phyloP scores from a whole-genome alignment of 2,888 invertebrate species.

The Scrobipalpa costella region DNA sequence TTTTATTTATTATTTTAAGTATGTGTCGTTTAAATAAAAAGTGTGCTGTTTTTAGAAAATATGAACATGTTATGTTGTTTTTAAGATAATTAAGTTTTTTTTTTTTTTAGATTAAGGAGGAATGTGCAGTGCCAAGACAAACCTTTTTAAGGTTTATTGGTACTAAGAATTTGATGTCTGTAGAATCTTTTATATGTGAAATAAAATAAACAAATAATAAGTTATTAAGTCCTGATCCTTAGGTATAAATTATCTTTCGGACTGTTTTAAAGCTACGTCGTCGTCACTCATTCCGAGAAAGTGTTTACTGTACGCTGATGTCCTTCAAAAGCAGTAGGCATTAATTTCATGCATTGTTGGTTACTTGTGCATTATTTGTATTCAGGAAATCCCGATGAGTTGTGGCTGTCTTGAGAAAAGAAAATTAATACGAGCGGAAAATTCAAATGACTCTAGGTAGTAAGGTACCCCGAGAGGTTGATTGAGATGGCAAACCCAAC shows the following conservation, averaged over 20 bases:
- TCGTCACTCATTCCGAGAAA: slow-evolving; percentile 1
- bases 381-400: background rate
- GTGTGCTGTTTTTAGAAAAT: too few species aligned
- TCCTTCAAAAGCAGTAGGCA: background rate
- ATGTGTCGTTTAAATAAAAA: too few species aligned
- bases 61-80: too few species aligned
- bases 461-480: background rate
- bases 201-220: too few species aligned
- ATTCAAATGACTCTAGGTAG: background rate
- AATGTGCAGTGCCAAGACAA: too few species aligned
- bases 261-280: background rate
- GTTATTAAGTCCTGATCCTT: too few species aligned
- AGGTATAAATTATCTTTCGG: background rate
- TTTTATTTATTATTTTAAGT: too few species aligned
- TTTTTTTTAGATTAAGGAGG: too few species aligned
- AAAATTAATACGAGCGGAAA: background rate
- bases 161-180: too few species aligned
- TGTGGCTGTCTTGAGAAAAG: background rate
- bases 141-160: too few species aligned
- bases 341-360: background rate
- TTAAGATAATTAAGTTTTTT: too few species aligned
- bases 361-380: background rate
- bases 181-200: too few species aligned
- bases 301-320: background rate
- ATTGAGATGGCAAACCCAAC: background rate